Base-by-base conservation (phyloP, 2,113 vertebrate species). In the Bubo scandiacus region DNA sequence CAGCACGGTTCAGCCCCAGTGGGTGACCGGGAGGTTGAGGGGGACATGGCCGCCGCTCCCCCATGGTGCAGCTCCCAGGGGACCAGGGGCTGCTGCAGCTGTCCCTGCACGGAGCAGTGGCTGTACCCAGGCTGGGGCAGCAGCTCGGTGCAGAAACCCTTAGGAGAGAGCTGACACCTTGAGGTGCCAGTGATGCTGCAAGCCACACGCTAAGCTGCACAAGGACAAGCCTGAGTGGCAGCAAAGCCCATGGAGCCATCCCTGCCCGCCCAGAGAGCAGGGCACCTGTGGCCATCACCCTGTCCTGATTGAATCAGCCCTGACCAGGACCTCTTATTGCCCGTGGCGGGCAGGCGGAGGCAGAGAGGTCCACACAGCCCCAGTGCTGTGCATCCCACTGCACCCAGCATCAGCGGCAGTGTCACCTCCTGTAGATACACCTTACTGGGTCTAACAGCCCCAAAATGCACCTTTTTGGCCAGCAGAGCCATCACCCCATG, bases 31-130 rank as follows among this genome's bases (percentile, higher is more conserved):
- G 6, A 11, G 45, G 81, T 11, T 1, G 2, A n/a, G 26, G 25
- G 27, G 40, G 8, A 34, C 42, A 27, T 0, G 1, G 77, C 55
- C 4, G 0, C 38, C 0, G 3, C 27, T 59, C 4, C 12, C 26
- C 11, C 0, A 0, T 14, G 57, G 21, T 7, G 36, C 5, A 3
- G 42, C 7, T 67, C 23, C 42, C 1, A 0, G 3, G 49, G 51
- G 19, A 58, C 12, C 80, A 34, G 66, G 43, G 49, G 65, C 47
- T 36, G 85, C 6, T 5, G 18, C 11, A 15, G 58, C 3, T 2
- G 51, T 30, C 22, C 30, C n/a, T 34, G 74, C n/a, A 5, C 1
- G 0, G 54, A 43, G 43, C 40, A 18, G 27, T 6, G 43, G 18
- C 7, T 23, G 51, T 16, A 32, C 36, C 45, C 1, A 10, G n/a